Conservation (phyloP, 1,140 invertebrate species). For the Theocolax elegans region DNA sequence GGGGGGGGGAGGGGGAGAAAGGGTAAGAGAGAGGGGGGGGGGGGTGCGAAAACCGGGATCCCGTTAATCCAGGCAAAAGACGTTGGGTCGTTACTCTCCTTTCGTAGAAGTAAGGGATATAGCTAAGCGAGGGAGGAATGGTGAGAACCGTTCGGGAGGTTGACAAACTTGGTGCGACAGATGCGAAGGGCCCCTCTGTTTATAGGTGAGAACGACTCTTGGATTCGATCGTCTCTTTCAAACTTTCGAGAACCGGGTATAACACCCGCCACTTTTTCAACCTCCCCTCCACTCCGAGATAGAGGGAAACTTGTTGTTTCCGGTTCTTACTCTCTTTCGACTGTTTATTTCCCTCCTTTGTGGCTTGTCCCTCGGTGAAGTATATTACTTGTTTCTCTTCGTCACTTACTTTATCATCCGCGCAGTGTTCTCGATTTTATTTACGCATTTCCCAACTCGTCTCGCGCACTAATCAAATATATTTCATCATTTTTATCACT, state of each 20-base stretch:
- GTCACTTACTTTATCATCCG: too few relatives aligned
- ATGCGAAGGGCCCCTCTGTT: slow-evolving; percentile 30
- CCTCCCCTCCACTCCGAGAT: too few relatives aligned
- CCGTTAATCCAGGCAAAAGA: slow-evolving; percentile 52
- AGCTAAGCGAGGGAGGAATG: too few relatives aligned
- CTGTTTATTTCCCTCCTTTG: too few relatives aligned
- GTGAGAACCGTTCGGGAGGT: not conserved
- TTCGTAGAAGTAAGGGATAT: slow-evolving; percentile 25
- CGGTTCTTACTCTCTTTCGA: too few relatives aligned
- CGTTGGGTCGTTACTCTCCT: slow-evolving; percentile 43
- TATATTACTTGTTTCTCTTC: too few relatives aligned
- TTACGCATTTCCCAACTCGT: too few relatives aligned
- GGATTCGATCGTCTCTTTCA: slow-evolving; percentile 5
- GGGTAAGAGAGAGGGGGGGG: slow-evolving; percentile 13
- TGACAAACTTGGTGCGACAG: slow-evolving; percentile 5
- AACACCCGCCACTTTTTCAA: not conserved
- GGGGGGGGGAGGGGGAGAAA: slow-evolving; percentile 32
- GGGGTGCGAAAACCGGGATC: slow-evolving; percentile 11
- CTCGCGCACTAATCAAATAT: too few relatives aligned
- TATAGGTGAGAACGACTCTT: slow-evolving; percentile 25
- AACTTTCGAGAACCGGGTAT: slow-evolving; percentile 6
- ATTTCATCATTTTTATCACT: too few relatives aligned
- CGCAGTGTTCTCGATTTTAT: too few relatives aligned
- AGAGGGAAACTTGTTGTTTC: too few relatives aligned
- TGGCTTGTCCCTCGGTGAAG: too few relatives aligned